Base-by-base conservation (phyloP, 2,113 vertebrate genomes). In the western clawed frog (Xenopus tropicalis) region DNA sequence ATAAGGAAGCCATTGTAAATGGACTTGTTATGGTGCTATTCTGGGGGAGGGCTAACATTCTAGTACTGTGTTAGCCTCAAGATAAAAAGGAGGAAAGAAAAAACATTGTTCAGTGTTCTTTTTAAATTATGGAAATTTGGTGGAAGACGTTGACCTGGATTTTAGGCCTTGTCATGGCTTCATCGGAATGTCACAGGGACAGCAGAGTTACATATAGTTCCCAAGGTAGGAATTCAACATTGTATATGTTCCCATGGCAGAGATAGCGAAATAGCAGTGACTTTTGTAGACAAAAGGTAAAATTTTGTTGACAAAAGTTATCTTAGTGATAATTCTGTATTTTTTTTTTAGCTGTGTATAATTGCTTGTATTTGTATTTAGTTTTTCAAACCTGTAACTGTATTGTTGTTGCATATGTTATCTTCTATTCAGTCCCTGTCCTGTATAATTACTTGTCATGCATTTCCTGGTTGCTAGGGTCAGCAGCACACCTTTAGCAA, bases 131-230 rank as follows among this genome's bases (percentile, higher is more conserved):
- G 97, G 97, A 99, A 94, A 90, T 95, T 92, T 93, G 96, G 92
- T 97, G 94, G 97, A 99, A 96, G 95, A 96, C 88, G 88, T 93
- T 96, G 92, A 95, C 93, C 87, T 98, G 95, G 97, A 97, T 96
- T 85, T 93, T 98, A 90, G 96, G 93, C 93, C 89, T 98, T 84
- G 89, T 93, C 87, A 93, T 98, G 94, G 93, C 93, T 84, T 93
- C 94, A 85, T 93, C 96, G 44, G 94, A 96, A 86, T 92, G 95
- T 90, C 92, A 93, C 82, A 91, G 86, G 87, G 83, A 90, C 88
- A 88, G 81, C 86, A 93, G 87, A 88, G 92, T 94, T 89, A 93
- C 94, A 4, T 95, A 95, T 86, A 93, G 86, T 90, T 97, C 96
- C 89, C 96, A 99, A 97, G 97, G 97, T 98, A 95, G 83, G 92